Evolutionary conservation across 2,113 vertebrate species (phyloP).

Genomic region (Ictidomys tridecemlineatus): DNA sequence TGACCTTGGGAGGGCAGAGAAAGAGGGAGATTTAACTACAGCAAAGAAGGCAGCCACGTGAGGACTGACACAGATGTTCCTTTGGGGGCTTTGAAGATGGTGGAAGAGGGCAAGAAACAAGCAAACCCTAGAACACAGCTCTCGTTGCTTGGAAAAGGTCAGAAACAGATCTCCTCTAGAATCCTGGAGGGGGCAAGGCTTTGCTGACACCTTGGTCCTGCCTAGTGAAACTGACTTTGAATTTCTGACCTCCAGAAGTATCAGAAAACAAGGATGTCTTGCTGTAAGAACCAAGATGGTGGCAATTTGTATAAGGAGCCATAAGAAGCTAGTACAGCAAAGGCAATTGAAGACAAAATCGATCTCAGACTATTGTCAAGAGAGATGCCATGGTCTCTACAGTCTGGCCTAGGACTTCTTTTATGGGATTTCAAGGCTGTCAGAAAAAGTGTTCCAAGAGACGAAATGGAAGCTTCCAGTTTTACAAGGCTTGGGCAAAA

Average conservation of each 20-base stretch:
- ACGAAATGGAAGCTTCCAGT: neutral
- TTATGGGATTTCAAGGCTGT: neutral
- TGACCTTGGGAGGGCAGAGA: neutral
- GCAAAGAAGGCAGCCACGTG: neutral
- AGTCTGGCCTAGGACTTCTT: neutral
- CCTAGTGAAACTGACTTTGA: neutral
- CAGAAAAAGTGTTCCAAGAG: neutral
- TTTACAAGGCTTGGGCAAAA: neutral
- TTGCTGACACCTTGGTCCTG: neutral
- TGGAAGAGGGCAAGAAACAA: neutral
- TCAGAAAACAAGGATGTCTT: neutral
- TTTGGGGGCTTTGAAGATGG: neutral
- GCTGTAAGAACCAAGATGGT: neutral
- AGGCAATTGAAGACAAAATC: neutral
- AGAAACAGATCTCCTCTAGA: neutral
- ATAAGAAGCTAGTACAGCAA: neutral
- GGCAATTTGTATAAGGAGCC: neutral
- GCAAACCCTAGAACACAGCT: too few species aligned
- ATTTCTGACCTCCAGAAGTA: neutral
- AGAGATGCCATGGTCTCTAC: rapidly evolving
- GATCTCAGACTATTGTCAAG: neutral
- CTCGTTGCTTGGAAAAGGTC: neutral
- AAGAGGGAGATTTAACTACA: neutral
- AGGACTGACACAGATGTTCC: neutral
- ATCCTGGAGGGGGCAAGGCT: rapidly evolving